These are phyloP conservation scores for Gambusia yucatana DNA, from an alignment of 2,797 vertebrate species.

Conservation along the genomic window DNA sequence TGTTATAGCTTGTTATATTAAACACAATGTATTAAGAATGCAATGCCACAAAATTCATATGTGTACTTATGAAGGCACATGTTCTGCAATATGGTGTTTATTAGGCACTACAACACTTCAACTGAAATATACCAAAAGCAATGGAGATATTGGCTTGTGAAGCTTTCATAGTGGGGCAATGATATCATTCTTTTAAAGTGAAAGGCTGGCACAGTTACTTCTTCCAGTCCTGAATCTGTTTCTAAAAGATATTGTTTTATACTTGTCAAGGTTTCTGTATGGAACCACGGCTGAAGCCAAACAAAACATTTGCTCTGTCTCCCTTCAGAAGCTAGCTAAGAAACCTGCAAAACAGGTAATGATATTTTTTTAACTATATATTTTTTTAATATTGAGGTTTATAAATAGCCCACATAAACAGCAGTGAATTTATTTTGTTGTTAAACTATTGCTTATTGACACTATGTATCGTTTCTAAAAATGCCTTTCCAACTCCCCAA, in stretches of 20 bases:
- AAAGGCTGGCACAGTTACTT: not conserved
- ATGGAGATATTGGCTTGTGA: not conserved
- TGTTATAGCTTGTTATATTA: not conserved
- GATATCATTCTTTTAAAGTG: not conserved
- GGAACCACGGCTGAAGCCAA: not conserved
- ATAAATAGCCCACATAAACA: not conserved
- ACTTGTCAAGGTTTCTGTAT: not conserved
- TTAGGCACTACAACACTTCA: not conserved
- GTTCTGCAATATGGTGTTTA: not conserved
- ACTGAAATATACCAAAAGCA: not conserved
- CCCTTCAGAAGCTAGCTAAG: not conserved
- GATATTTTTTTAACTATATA: too few species aligned
- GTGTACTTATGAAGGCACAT: not conserved
- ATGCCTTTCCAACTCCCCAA: not conserved
- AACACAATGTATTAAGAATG: not conserved
- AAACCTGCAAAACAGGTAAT: not conserved
- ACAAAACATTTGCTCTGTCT: not conserved
- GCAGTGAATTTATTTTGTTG: not conserved
- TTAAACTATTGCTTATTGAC: not conserved
- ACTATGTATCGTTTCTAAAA: not conserved
- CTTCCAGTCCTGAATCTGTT: not conserved
- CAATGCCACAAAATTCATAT: not conserved
- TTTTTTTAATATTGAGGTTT: not conserved
- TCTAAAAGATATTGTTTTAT: not conserved
- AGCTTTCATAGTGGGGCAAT: not conserved